Conservation (phyloP, 2,113 vertebrate genomes). For the Rhea pennata region DNA sequence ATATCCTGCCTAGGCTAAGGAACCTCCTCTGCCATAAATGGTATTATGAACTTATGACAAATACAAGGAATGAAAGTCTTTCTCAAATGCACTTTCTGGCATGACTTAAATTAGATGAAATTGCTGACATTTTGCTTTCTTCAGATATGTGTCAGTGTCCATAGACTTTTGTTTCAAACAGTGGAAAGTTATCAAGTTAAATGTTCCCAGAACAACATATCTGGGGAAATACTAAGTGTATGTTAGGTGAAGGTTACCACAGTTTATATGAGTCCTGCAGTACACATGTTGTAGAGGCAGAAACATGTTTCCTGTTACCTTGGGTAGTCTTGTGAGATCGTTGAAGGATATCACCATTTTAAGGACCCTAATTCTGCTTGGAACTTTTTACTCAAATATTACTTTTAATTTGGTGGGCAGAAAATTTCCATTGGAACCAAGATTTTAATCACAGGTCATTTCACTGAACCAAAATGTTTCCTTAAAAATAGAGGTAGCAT, state of each 20-base stretch:
- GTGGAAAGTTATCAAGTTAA: constrained; percentile 53
- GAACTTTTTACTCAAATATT: rapidly evolving
- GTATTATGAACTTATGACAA: constrained; percentile 6
- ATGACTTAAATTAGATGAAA: constrained; percentile 41
- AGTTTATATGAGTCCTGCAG: neutral
- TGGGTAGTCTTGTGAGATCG: neutral
- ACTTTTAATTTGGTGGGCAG: neutral
- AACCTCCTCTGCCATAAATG: constrained; percentile 3
- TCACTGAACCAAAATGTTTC: neutral
- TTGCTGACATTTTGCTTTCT: constrained; percentile 60
- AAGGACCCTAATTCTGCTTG: neutral
- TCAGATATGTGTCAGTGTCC: constrained; percentile 37
- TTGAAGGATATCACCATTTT: neutral
- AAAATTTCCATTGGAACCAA: neutral
- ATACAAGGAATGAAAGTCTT: constrained; percentile 38
- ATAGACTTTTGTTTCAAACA: constrained; percentile 36
- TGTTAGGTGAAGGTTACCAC: neutral
- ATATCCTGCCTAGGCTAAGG: neutral
- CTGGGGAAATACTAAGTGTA: neutral
- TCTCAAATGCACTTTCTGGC: neutral
- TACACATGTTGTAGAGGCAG: neutral
- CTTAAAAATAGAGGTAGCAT: neutral
- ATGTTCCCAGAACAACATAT: neutral
- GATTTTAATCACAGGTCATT: neutral
- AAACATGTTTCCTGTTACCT: rapidly evolving